Evolutionary conservation across 1,140 invertebrate species (phyloP).

Genomic region (Leptopilina clavipes): DNA sequence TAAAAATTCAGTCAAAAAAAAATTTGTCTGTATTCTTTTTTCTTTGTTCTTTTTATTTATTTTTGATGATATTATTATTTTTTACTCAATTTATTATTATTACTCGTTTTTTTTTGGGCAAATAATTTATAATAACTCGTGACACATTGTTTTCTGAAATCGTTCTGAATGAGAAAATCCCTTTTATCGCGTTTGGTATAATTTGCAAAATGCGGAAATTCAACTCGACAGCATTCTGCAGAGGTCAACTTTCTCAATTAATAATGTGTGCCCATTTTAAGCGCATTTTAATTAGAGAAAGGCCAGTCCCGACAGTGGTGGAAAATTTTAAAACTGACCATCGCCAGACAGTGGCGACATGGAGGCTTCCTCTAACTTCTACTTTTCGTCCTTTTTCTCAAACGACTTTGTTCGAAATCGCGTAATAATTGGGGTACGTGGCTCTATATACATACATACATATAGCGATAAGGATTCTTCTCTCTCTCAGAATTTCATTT

Average conservation of each 20-base stretch:
- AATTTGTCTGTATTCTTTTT: no score
- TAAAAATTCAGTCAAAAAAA: no score
- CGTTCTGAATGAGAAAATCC: constrained; percentile 12
- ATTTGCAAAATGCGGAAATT: constrained; percentile 28
- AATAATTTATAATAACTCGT: not conserved
- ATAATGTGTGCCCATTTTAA: constrained; percentile 27
- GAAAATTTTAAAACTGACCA: constrained; percentile 12
- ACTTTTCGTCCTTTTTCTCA: not conserved
- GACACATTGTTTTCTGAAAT: not conserved
- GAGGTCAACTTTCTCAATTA: constrained; percentile 19
- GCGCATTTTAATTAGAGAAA: constrained; percentile 34
- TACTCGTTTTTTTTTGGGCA: no score
- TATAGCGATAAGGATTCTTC: constrained; percentile 5
- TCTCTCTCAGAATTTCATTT: constrained; percentile 24
- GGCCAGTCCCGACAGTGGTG: not conserved
- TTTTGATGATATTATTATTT: no score
- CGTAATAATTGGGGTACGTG: constrained; percentile 12
- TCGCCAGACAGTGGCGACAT: not conserved
- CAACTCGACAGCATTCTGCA: constrained; percentile 1
- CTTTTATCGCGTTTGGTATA: constrained; percentile 13
- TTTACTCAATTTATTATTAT: no score
- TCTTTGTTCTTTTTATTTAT: no score
- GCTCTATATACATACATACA: not conserved
- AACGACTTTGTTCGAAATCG: constrained; percentile 23
- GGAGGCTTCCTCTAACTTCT: not conserved